These are phyloP conservation scores for Chelon auratus DNA, from an alignment of 2,797 vertebrate genomes.

Conservation along the genomic window DNA sequence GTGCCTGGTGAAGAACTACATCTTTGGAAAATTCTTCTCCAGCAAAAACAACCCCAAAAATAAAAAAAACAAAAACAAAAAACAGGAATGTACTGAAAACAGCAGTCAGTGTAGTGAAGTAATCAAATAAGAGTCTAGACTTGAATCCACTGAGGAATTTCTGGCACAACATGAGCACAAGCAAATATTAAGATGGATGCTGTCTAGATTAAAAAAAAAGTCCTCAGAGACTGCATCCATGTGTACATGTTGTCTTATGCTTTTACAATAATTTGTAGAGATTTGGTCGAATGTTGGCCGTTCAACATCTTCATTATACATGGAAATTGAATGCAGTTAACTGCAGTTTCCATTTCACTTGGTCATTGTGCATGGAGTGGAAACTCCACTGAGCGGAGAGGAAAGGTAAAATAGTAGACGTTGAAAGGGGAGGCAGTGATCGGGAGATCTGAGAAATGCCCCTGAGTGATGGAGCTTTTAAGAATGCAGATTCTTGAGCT, in stretches of 20 bases:
- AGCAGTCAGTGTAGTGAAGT: background rate
- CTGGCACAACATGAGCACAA: background rate
- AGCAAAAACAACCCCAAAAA: too few species aligned
- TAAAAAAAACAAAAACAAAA: background rate
- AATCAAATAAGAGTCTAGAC: background rate
- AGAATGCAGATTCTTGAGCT: constrained; percentile 60
- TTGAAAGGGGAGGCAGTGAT: constrained; percentile 7
- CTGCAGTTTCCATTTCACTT: background rate
- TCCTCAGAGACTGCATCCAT: background rate
- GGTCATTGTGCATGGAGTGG: background rate
- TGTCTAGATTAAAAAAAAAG: background rate
- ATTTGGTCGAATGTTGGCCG: background rate
- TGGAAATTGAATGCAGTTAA: too few species aligned
- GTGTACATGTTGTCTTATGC: background rate
- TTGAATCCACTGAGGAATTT: background rate
- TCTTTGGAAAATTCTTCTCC: too few species aligned
- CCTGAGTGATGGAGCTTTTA: constrained; percentile 16
- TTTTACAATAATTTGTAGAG: background rate
- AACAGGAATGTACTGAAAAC: background rate
- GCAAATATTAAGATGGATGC: too few species aligned
- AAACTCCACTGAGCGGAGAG: background rate
- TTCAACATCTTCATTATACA: too few species aligned
- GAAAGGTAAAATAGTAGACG: background rate
- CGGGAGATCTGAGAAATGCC: constrained; percentile 29
- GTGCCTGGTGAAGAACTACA: too few species aligned